Base-by-base conservation (phyloP, 2,888 invertebrate genomes). In the Drosophila borealis region DNA sequence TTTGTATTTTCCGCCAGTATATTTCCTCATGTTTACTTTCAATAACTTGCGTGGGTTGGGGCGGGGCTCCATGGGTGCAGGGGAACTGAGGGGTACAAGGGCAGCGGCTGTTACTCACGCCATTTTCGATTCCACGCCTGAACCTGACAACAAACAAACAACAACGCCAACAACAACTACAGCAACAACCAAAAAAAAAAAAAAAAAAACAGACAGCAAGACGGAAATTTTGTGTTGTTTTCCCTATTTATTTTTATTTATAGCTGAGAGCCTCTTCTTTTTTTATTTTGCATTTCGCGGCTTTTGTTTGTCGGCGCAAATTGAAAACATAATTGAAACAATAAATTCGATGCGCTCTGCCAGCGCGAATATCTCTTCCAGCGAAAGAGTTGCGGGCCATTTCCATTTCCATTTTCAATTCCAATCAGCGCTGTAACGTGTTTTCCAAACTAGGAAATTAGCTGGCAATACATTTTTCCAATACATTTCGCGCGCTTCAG, bases 241-340 rank as follows among this genome's bases (percentile, higher is more conserved):
- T 79, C 69, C 85, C 89, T 86, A 83, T 88, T 89, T 83, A 73
- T 83, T 85, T 85, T 89, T 85, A 84, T 89, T 85, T 85, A 89
- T 86, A 78, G 82, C 89, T 67, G 81, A 73, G 86, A 74, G 77
- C 73, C 70, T 84, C 76, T 76, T 39, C 3, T n/a, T 17, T 41
- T 41, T 9, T 39, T 41, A n/a, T 78, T 81, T 82, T 77, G 70
- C 65, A 73, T 84, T 69, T 64, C 65, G 64, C 80, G 74, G 73
- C 70, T 89, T 80, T 89, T 82, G 88, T 82, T 89, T 82, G 89
- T 85, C 71, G 86, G 89, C 85, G 81, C 76, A 86, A 86, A 89
- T 86, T 86, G 90, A 87, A 86, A 86, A 86, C 74, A 86, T 86
- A 86, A 86, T 86, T 86, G 90, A 86, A 86, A 90, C 89, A 84